Evolutionary conservation across 2,797 vertebrate species (phyloP), one percentile per base, ranked within the genome.

Genomic region (Phoxinus dragarum): DNA sequence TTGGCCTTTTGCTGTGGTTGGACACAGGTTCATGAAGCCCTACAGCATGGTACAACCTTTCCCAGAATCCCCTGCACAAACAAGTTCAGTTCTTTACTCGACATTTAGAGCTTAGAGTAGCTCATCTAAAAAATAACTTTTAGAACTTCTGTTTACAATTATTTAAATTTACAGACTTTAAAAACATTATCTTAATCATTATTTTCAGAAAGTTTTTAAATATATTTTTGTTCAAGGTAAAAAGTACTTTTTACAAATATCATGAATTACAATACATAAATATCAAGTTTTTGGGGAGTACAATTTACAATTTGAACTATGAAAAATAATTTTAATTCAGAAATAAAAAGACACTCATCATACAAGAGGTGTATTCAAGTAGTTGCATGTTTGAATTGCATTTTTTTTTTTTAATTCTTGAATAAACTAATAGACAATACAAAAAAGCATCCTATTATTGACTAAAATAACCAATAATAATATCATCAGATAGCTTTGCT

Each of bases 81-180:
- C 92, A 92, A 90, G 90, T 93, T 93, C 92, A 92, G 92, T 92
- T 94, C 92, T 94, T 93, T 94, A 94, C 92, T 92, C 91, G n/a
- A 86, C 77, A 89, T 85, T 86, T 81, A 86, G 85, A 27, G 27
- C 27, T 27, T 27, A 27, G 80, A 83, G 80, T 74, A 80, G 49
- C 92, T 89, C 92, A 94, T 92, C 91, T 93, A 93, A 82, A 86
- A 84, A 88, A 86, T 69, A 75, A 54, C 16, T 86, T 84, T 75
- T 27, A 54, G 40, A 68, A 69, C 44, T 85, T 69, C 47, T 59
- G 52, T 61, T 36, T 38, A 49, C 31, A 85, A 84, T 71, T 38
- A 83, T 49, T 47, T 61, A 38, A 34, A 85, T 79, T 71, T 19
- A 83, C 38, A 73, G 27, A 17, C 23, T 54, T 76, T 61, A 12